Conservation (phyloP, 2,113 vertebrate genomes). For the Theropithecus gelada region DNA sequence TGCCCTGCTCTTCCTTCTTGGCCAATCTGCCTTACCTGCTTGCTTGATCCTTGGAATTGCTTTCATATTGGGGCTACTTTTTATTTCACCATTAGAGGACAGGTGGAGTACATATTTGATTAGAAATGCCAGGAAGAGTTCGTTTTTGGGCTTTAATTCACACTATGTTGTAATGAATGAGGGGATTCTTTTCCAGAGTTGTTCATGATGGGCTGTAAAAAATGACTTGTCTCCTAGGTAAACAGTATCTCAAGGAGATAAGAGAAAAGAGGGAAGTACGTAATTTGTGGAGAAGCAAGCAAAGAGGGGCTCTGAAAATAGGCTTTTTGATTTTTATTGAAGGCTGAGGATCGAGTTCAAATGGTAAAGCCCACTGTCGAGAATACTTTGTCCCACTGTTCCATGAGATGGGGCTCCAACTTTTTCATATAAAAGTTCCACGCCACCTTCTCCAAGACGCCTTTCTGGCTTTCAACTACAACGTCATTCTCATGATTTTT, state of each 20-base stretch:
- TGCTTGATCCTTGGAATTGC: neutral
- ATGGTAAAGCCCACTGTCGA: fast-evolving
- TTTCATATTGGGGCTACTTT: neutral
- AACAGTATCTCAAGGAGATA: neutral
- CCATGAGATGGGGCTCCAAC: neutral
- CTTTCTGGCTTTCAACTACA: neutral
- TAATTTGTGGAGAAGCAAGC: neutral
- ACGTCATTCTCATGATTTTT: neutral
- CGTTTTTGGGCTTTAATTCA: neutral
- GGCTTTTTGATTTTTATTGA: neutral
- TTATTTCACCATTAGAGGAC: neutral
- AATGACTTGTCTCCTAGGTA: neutral
- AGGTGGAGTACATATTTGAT: neutral
- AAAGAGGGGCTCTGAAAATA: neutral
- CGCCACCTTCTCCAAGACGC: neutral
- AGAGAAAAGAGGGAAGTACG: neutral
- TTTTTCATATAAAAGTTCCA: neutral
- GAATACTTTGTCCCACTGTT: neutral
- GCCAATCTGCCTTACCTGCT: neutral
- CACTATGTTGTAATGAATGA: neutral
- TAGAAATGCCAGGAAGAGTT: neutral
- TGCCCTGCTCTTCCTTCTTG: neutral
- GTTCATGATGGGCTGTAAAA: neutral
- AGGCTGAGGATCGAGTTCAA: neutral
- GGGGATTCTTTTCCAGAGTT: neutral